Conservation (phyloP, 2,113 vertebrate species). For the Ivindomyrus marchei region DNA sequence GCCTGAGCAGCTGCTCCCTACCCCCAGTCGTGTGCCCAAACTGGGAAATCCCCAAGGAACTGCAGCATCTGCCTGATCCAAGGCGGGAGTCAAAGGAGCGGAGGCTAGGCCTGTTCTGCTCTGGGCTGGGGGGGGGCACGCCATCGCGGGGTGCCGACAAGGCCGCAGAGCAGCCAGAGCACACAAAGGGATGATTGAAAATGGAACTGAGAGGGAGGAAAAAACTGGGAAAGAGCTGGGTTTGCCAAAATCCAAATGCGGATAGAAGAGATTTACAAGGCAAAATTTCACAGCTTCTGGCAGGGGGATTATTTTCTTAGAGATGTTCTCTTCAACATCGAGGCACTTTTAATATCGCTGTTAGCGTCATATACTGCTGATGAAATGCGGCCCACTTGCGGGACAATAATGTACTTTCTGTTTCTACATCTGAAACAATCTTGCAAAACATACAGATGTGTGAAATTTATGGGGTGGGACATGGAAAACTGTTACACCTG, state of each 20-base stretch:
- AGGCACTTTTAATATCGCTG: neutral
- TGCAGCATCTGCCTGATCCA: neutral
- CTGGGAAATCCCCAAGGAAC: neutral
- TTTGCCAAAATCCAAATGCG: conserved; percentile 32
- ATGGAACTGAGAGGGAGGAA: conserved; percentile 12
- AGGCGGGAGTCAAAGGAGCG: neutral
- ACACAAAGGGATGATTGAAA: neutral
- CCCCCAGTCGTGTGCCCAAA: neutral
- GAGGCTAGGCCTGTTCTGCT: neutral
- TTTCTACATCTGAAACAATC: neutral
- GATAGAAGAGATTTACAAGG: conserved; percentile 46
- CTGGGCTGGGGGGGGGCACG: neutral
- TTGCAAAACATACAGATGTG: neutral
- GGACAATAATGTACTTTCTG: neutral
- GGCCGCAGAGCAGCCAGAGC: neutral
- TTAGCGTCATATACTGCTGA: neutral
- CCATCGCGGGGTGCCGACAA: neutral
- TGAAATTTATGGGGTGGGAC: neutral
- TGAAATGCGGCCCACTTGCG: neutral
- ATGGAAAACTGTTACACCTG: neutral
- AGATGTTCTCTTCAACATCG: neutral
- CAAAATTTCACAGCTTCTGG: conserved; percentile 25
- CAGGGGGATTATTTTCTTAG: conserved; percentile 20
- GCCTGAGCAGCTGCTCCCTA: neutral
- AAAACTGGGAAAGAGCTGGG: conserved; percentile 11